These are phyloP conservation scores for Exocentrus adspersus DNA, from an alignment of 2,888 invertebrate genomes.

Conservation along the genomic window DNA sequence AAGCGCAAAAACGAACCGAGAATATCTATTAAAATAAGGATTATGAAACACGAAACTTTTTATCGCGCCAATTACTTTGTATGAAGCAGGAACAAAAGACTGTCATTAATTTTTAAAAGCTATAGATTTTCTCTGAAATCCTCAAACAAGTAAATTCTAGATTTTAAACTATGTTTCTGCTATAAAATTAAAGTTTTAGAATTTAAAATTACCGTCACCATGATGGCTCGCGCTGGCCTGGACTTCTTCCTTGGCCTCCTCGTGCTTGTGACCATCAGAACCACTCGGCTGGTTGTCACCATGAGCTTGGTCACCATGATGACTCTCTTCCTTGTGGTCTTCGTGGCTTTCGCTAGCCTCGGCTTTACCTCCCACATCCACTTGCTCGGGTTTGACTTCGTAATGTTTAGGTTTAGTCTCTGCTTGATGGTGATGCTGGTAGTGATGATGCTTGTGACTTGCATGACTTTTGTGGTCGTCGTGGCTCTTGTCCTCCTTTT, in stretches of 20 bases:
- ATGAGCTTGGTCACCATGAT: not conserved
- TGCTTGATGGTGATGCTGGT: not conserved
- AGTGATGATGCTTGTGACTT: not conserved
- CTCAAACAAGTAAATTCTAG: too few relatives aligned
- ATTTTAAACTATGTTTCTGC: too few relatives aligned
- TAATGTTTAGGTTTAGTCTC: too few relatives aligned
- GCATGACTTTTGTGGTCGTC: not conserved
- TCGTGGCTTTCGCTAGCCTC: not conserved
- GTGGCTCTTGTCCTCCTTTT: not conserved
- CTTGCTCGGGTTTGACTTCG: not conserved
- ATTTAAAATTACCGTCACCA: constrained; percentile 35
- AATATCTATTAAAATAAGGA: too few relatives aligned
- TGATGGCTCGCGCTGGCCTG: constrained; percentile 26
- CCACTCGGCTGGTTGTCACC: not conserved
- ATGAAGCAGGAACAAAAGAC: too few relatives aligned
- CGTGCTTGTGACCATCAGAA: not conserved
- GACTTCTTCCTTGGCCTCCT: constrained; percentile 21
- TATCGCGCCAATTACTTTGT: too few relatives aligned
- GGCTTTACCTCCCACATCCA: not conserved
- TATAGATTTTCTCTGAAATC: too few relatives aligned
- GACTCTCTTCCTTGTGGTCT: not conserved
- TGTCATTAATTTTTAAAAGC: too few relatives aligned
- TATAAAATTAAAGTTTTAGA: not conserved
- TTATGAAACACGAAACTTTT: too few relatives aligned
- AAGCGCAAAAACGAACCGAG: too few relatives aligned